These are phyloP conservation scores for Myotis findleyi DNA, from an alignment of 2,797 vertebrate species.

Conservation along the genomic window DNA sequence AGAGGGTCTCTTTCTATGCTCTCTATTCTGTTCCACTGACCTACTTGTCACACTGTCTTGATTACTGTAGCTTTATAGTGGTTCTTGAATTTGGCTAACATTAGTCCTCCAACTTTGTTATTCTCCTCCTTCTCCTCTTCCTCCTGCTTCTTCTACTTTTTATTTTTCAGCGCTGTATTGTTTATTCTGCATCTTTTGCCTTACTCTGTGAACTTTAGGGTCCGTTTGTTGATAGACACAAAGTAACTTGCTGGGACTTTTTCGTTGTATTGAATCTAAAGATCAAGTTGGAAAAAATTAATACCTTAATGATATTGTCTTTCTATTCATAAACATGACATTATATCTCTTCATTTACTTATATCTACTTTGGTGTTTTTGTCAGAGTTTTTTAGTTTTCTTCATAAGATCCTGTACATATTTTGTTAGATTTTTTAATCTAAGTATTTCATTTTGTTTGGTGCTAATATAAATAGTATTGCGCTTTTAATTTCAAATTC, in stretches of 20 bases:
- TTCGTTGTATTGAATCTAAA: neutral
- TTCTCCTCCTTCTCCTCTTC: no score
- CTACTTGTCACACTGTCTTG: neutral
- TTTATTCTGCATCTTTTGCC: neutral
- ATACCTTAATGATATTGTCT: neutral
- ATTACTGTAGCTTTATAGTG: neutral
- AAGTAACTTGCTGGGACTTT: neutral
- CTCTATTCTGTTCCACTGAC: neutral
- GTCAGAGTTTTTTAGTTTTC: neutral
- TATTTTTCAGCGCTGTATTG: neutral
- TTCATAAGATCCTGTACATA: neutral
- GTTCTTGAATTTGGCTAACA: neutral
- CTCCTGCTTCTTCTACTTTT: neutral
- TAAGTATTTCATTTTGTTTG: neutral
- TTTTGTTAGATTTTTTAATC: neutral
- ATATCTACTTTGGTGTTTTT: neutral
- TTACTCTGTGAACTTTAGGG: neutral
- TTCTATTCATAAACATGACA: neutral
- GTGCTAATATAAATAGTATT: neutral
- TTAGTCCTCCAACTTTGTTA: neutral
- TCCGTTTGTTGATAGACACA: neutral
- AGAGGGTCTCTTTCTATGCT: neutral
- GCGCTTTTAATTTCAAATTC: neutral
- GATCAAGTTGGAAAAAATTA: neutral
- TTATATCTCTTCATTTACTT: neutral